Evolutionary conservation across 1,140 invertebrate genomes (phyloP).

Genomic region (Habropoda laboriosa): DNA sequence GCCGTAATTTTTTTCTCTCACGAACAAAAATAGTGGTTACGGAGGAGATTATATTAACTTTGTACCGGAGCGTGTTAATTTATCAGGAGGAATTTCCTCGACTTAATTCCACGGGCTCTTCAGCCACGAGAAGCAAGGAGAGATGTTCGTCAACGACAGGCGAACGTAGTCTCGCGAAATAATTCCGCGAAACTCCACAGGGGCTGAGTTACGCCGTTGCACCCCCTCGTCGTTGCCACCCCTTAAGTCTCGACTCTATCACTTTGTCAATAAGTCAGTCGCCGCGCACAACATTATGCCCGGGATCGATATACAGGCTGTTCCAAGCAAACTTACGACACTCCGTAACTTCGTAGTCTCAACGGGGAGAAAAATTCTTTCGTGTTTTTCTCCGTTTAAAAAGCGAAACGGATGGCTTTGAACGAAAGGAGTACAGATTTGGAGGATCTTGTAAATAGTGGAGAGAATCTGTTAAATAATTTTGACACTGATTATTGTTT

Average conservation of each 20-base stretch:
- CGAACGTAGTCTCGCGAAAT: not conserved
- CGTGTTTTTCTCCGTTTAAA: not conserved
- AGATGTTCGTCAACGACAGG: not conserved
- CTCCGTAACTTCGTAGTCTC: not conserved
- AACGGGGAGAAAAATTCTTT: not conserved
- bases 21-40: too few relatives aligned
- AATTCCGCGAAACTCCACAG: not conserved
- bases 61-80: too few relatives aligned
- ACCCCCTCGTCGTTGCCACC: constrained; percentile 2
- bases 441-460: too few relatives aligned
- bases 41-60: too few relatives aligned
- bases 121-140: not conserved
- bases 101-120: not conserved
- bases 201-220: not conserved
- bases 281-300: constrained; percentile 9
- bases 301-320: constrained; percentile 5
- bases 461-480: too few relatives aligned
- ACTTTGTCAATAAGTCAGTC: constrained; percentile 21
- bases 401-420: too few relatives aligned
- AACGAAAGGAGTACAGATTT: too few relatives aligned
- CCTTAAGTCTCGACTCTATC: not conserved
- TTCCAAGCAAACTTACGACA: not conserved
- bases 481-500: too few relatives aligned
- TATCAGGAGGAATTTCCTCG: constrained; percentile 10
- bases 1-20: too few relatives aligned